Base-by-base conservation (phyloP, 2,797 vertebrate species). In the Spinibarbus caldwelli region DNA sequence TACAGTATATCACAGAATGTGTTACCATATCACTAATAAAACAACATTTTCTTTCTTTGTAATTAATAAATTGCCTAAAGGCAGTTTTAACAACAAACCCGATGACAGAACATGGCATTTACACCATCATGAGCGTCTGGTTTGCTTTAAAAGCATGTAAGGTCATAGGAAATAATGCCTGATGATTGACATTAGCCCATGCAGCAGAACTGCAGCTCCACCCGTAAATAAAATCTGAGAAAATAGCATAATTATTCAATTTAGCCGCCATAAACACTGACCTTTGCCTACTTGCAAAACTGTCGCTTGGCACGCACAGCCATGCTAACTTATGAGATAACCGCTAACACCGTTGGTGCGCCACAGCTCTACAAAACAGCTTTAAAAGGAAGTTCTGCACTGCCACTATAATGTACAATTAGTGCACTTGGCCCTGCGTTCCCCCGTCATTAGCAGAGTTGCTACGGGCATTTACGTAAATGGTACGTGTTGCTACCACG, bases 241-340 rank as follows among this genome's bases (percentile, higher is more conserved):
- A 36, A 82, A 82, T 43, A 45, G 52, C n/a, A 29, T 23, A 49
- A 71, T 86, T 83, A 64, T 68, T 71, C 49, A 82, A 78, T 82
- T 78, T 59, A 78, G 14, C 64, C 45, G 43, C 59, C 52, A 64
- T 59, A 83, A 77, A 86, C 66, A 54, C 75, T 79, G 80, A 86
- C 73, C 80, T 86, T 72, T 72, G 73, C 70, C 29, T 78, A 54
- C 38, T 29, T 21, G 64, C 72, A 82, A 77, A 77, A 68, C 45
- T 8, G 23, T 64, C 17, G 62, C 45, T 49, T 84, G 73, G 82
- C 72, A 77, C 62, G 72, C 45, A 84, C 72, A 54, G 59, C 23
- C 62, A 52, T 29, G 82, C 82, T 67, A 83, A 19, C 82, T 76
- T 64, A 83, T 6, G 64, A 82, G 80, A 70, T 70, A 75, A 80